Evolutionary conservation across 2,113 vertebrate species (phyloP), one percentile per base, ranked within the genome.

Genomic region (Delphinapterus leucas): DNA sequence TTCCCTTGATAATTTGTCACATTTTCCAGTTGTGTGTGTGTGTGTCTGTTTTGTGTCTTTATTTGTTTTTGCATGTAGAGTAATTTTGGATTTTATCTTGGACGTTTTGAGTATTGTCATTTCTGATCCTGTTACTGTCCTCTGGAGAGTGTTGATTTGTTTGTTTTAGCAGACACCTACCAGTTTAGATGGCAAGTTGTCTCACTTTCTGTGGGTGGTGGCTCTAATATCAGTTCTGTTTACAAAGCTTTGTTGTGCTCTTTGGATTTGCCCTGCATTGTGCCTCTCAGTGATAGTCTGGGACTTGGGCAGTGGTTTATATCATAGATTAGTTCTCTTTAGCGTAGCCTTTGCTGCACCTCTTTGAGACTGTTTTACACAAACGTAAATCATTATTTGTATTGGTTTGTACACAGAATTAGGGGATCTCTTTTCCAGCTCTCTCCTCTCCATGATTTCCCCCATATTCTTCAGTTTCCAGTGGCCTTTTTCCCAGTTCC

Each of bases 71-170:
- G 28, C 15, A 87, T 80, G n/a, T 86, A 70, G 61, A 87, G 7
- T 93, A 87, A 47, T 28, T 70, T 47, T 70, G 28, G 36, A 77
- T 90, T 85, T 85, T 82, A 65, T 74, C 28, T 36, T 74, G 20
- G 41, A 94, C 26, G 65, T 74, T 74, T 55, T 89, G n/a, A 63
- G 55, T 89, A 70, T 58, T 77, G 60, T 60, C 28, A 77, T 84
- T 85, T 95, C 61, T 70, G 63, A 53, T 26, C 13, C 60, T 90
- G 20, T 67, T 76, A 55, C n/a, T 79, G 70, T 61, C 33, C 33
- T 70, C 13, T 91, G 53, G 71, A 87, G 71, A 95, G 68, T 61
- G 20, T 71, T 85, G 49, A 80, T 95, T 90, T 89, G 70, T 95
- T 68, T 81, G 47, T 68, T 77, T 93, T 28, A 87, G 82, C 61